Evolutionary conservation across 2,113 vertebrate species (phyloP).

Genomic region (Hucho hucho): DNA sequence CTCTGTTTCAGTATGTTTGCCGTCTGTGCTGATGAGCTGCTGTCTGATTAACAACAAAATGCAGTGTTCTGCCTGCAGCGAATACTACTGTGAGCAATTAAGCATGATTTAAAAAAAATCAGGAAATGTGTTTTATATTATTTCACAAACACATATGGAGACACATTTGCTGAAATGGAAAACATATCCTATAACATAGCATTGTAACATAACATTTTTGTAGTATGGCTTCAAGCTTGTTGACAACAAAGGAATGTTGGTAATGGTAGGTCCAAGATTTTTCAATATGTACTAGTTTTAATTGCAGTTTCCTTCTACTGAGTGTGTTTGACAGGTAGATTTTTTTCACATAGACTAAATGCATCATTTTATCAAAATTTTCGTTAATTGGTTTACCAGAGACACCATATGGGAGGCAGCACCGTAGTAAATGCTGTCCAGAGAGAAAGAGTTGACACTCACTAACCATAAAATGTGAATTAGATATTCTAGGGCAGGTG

Average conservation of each 20-base stretch:
- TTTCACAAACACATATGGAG: conserved; percentile 25
- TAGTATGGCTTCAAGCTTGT: background rate
- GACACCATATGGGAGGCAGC: conserved; percentile 43
- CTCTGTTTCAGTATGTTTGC: conserved; percentile 17
- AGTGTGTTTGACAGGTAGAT: background rate
- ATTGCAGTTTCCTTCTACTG: background rate
- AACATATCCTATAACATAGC: background rate
- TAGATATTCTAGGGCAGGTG: conserved; percentile 49
- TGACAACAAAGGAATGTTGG: background rate
- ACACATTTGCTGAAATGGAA: background rate
- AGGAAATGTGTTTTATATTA: conserved; percentile 32
- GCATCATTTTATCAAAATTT: conserved; percentile 5
- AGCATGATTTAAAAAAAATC: conserved; percentile 38
- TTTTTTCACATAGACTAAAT: background rate
- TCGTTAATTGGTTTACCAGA: conserved; percentile 37
- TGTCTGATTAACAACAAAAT: conserved; percentile 52
- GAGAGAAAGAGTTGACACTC: conserved; percentile 41
- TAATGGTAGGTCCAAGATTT: background rate
- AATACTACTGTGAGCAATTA: conserved; percentile 44
- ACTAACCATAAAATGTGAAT: conserved; percentile 55
- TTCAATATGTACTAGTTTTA: background rate
- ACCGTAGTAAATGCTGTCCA: conserved; percentile 18
- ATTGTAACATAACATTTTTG: background rate
- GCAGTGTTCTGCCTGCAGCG: conserved; percentile 41
- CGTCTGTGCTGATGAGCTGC: conserved; percentile 45